A percentile compares a stretch with the other conserved stretches of the same genome.
These are phyloP conservation scores for Petaurus breviceps DNA, from an alignment of 2,113 vertebrate species.

Conservation along the genomic window DNA sequence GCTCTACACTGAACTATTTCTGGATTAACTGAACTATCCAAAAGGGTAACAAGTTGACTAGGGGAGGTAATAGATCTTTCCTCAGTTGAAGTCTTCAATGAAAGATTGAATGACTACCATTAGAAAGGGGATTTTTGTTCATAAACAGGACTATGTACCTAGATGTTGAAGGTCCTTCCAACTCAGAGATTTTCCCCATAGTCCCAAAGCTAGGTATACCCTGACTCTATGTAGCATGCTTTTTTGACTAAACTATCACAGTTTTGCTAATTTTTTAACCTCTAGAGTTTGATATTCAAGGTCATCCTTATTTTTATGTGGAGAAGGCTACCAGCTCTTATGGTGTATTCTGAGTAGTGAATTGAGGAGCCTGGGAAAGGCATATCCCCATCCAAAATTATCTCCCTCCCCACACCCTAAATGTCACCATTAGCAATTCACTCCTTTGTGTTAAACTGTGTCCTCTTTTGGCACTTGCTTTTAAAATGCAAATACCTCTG, in stretches of 20 bases:
- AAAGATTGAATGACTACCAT: not conserved
- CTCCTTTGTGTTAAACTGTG: conserved; percentile 32
- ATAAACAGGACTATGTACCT: not conserved
- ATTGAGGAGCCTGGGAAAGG: conserved; percentile 45
- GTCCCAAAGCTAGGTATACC: not conserved
- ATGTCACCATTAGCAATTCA: conserved; percentile 32
- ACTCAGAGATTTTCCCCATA: not conserved
- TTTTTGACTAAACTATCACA: not conserved
- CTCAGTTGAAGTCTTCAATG: not conserved
- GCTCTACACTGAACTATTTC: not conserved
- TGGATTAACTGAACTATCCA: not conserved
- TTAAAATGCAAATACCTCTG: not conserved
- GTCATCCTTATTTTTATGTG: not conserved
- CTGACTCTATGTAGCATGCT: not conserved
- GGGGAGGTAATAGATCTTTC: not conserved
- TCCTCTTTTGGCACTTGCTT: not conserved
- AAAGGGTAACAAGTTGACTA: not conserved
- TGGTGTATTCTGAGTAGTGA: not conserved
- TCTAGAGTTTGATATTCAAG: conserved; percentile 9
- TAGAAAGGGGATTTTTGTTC: not conserved
- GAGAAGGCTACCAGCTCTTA: not conserved
- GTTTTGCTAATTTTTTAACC: not conserved
- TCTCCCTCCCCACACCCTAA: conserved; percentile 15
- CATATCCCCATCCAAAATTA: not conserved
- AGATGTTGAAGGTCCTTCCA: not conserved